These are phyloP conservation scores for Clostera curtula DNA, from an alignment of 2,888 invertebrate species.

Conservation along the genomic window DNA sequence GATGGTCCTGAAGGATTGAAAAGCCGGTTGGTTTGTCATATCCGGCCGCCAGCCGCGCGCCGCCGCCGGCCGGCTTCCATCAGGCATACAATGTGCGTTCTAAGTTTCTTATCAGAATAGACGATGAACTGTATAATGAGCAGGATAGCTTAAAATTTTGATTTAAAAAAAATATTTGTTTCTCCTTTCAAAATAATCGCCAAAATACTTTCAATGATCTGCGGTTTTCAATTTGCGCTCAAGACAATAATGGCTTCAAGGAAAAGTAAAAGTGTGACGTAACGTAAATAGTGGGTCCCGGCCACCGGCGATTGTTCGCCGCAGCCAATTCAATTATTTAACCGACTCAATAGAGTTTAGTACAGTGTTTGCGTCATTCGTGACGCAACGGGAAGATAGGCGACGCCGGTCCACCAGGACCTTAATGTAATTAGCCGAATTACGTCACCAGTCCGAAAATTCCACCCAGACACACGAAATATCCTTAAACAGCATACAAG, in stretches of 20 bases:
- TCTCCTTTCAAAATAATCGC: no score
- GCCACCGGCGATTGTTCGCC: slow-evolving; percentile 13
- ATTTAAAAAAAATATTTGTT: no score
- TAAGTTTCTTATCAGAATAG: no score
- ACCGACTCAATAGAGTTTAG: slow-evolving; percentile 28
- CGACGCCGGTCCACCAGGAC: slow-evolving; percentile 25
- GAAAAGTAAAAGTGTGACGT: slow-evolving; percentile 20
- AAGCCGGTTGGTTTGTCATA: no score
- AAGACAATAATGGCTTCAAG: slow-evolving; percentile 2
- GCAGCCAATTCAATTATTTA: slow-evolving; percentile 40
- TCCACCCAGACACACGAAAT: slow-evolving; percentile 9
- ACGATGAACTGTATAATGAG: no score
- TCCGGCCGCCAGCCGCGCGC: no score
- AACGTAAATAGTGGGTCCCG: slow-evolving; percentile 17
- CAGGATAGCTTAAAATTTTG: no score
- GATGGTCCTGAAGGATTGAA: no score
- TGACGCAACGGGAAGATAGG: slow-evolving; percentile 48
- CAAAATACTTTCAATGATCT: not conserved
- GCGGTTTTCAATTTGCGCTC: not conserved
- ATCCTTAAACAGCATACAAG: no score
- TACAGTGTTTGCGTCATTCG: slow-evolving; percentile 32
- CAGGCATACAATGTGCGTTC: no score
- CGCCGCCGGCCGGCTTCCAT: no score
- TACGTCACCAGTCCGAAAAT: slow-evolving; percentile 16
- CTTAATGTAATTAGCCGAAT: slow-evolving; percentile 18